Evolutionary conservation across 2,113 vertebrate genomes (phyloP).

Genomic region (Dolichallabes microphthalmus): DNA sequence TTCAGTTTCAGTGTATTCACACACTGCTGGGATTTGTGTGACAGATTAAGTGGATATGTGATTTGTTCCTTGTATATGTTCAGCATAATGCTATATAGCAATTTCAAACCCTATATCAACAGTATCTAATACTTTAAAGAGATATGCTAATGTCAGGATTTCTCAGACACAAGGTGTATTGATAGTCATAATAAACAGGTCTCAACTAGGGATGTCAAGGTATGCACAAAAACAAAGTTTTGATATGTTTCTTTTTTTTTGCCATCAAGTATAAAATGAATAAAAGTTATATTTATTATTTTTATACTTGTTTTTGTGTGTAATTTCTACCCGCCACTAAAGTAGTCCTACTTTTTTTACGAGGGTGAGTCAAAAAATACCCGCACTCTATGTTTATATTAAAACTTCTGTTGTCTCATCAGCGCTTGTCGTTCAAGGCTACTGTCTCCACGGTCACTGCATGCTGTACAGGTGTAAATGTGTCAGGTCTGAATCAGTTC

Average conservation of each 20-base stretch:
- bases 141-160: neutral
- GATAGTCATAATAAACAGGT: neutral
- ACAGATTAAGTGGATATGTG: conserved; percentile 6
- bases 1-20: neutral
- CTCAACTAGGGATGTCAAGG: neutral
- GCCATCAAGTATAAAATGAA: too few relatives aligned
- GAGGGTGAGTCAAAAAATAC: too few relatives aligned
- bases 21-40: neutral
- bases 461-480: too few relatives aligned
- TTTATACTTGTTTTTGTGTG: neutral
- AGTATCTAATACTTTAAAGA: neutral
- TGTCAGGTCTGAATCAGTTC: too few relatives aligned
- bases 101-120: neutral
- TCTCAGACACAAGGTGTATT: neutral
- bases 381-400: too few relatives aligned
- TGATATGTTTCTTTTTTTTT: too few relatives aligned
- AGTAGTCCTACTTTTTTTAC: neutral
- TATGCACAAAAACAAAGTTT: too few relatives aligned
- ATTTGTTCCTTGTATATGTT: neutral
- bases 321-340: neutral
- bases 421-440: too few relatives aligned
- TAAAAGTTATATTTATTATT: too few relatives aligned
- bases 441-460: too few relatives aligned
- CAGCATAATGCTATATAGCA: neutral
- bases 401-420: too few relatives aligned